Base-by-base conservation (phyloP, 2,888 invertebrate species). In the Electrophaes corylata region DNA sequence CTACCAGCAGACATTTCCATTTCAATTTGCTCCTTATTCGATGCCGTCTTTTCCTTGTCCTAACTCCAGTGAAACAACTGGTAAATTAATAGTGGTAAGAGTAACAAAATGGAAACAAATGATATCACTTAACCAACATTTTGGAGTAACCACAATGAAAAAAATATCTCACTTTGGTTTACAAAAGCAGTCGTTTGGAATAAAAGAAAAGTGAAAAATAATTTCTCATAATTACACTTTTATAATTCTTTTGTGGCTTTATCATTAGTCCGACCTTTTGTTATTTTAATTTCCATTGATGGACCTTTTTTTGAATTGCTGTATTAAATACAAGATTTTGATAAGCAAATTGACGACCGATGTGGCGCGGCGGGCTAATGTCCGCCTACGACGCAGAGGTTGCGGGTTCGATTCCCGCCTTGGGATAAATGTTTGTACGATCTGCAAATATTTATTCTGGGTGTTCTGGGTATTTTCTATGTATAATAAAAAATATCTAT, bases 21-120 rank as follows among this genome's bases (percentile, higher is more conserved):
- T 79, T 72, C 67, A 76, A 78, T 76, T 79, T 74, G 65, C 71
- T 65, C 63, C 68, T 72, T 63, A 69, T 69, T 71, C 65, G 65
- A 64, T 66, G 71, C 67, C 64, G 64, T 66, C 68, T 75, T 78
- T 78, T 71, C 72, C 75, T 75, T 69, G 57, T 76, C 71, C 62
- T 64, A 71, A 72, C 56, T 67, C 67, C 66, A 74, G 66, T 56
- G 62, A 62, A 60, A 68, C 57, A 62, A 57, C 46, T 64, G 47
- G 56, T 50, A 43, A 59, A 66, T 68, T 69, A 63, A 60, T 51
- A 60, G 31, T 47, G 39, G 31, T 12, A 5, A 16, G 12, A 43
- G 12, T 41, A 23, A 40, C 40, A 40, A 40, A 37, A 8, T 43
- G 20, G 46, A 52, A 48, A 49, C 39, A 18, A 56, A 52, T 52